phyloP scores from a whole-genome alignment of 1,140 invertebrate genomes.

The Ephestia elutella region DNA sequence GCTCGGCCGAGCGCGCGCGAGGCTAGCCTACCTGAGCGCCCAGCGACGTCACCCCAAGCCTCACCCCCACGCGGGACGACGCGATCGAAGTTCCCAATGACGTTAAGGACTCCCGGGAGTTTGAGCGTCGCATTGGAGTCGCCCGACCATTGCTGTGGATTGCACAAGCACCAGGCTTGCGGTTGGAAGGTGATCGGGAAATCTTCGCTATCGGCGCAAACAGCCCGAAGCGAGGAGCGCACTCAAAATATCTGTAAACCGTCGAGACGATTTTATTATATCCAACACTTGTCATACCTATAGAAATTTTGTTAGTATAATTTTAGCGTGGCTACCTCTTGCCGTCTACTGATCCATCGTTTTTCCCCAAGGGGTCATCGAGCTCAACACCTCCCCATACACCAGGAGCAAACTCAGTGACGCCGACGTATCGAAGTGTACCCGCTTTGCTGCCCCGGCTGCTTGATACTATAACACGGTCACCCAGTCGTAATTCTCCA shows the following conservation, averaged over 20 bases:
- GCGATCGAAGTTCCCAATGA: slow-evolving; percentile 85
- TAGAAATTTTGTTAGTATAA: no score
- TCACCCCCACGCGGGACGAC: slow-evolving; percentile 68
- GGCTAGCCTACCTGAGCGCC: slow-evolving; percentile 82
- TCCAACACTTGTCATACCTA: no score
- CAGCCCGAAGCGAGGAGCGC: slow-evolving; percentile 90
- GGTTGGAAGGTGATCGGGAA: slow-evolving; percentile 85
- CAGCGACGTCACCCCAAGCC: slow-evolving; percentile 83
- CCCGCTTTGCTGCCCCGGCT: slow-evolving; percentile 91
- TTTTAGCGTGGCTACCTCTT: slow-evolving; percentile 76
- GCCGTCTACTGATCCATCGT: slow-evolving; percentile 94
- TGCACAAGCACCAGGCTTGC: slow-evolving; percentile 78
- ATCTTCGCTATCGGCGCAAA: slow-evolving; percentile 95
- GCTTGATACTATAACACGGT: slow-evolving; percentile 91
- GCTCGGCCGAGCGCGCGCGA: slow-evolving; percentile 67
- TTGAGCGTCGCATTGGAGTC: slow-evolving; percentile 80
- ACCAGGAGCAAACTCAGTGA: slow-evolving; percentile 91
- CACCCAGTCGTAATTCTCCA: slow-evolving; percentile 85
- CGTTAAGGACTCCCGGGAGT: slow-evolving; percentile 90
- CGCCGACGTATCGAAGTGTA: slow-evolving; percentile 87
- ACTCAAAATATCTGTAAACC: slow-evolving; percentile 92
- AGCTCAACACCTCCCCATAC: slow-evolving; percentile 97
- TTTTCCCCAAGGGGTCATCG: slow-evolving; percentile 94
- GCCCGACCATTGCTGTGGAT: slow-evolving; percentile 77
- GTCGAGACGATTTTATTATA: slow-evolving; percentile 1